Percentiles rank a stretch among this genome's conserved stretches.
Conservation (phyloP, 1,140 invertebrate species). For the Capitella teleta region DNA sequence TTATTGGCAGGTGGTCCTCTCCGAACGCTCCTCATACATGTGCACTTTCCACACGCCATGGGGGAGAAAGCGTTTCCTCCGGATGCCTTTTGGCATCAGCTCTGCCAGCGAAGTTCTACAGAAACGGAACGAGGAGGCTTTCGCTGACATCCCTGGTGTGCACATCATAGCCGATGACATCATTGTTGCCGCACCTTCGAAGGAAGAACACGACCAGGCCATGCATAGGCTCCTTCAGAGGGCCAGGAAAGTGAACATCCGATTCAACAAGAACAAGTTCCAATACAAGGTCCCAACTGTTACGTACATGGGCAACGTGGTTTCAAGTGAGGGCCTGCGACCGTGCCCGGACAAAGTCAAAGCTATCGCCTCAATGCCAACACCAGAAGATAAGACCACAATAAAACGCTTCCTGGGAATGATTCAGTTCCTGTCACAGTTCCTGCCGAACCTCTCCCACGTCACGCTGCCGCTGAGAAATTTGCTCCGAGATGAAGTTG, state of each 20-base stretch:
- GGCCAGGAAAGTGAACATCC: slow-evolving; percentile 26
- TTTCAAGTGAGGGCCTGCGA: slow-evolving; percentile 32
- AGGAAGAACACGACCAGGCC: neutral
- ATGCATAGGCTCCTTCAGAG: slow-evolving; percentile 23
- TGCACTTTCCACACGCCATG: too few relatives aligned
- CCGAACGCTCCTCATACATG: too few relatives aligned
- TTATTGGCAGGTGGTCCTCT: too few relatives aligned
- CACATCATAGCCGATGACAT: slow-evolving; percentile 32
- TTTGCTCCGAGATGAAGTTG: slow-evolving; percentile 2
- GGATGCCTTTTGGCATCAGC: too few relatives aligned
- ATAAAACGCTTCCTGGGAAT: slow-evolving; percentile 19
- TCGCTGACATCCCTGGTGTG: slow-evolving; percentile 26
- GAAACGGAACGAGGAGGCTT: too few relatives aligned
- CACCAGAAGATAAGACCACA: slow-evolving; percentile 13
- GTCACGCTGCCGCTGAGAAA: slow-evolving; percentile 1
- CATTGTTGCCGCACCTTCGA: slow-evolving; percentile 5
- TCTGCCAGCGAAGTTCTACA: too few relatives aligned
- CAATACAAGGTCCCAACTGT: neutral
- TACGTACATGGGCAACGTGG: slow-evolving; percentile 18
- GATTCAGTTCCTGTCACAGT: slow-evolving; percentile 18
- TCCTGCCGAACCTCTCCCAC: slow-evolving; percentile 8
- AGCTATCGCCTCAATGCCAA: slow-evolving; percentile 22
- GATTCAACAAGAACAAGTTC: slow-evolving; percentile 31
- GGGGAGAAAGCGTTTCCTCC: too few relatives aligned
- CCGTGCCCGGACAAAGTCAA: slow-evolving; percentile 34